phyloP scores from a whole-genome alignment of 2,797 vertebrate genomes.

The Coracias cyanogaster region DNA sequence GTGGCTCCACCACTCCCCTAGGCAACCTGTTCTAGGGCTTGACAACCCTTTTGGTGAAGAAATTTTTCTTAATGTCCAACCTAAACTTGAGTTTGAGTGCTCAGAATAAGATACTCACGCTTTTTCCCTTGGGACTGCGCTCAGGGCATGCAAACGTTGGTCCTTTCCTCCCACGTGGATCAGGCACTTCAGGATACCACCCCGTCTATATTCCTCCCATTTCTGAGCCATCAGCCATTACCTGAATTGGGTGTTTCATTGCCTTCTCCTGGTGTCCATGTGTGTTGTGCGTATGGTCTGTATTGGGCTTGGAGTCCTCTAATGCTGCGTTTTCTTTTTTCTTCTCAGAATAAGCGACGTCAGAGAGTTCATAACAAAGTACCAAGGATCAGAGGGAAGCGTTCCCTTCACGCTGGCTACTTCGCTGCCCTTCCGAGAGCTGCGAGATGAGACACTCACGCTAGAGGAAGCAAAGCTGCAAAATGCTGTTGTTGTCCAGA shows the following conservation, averaged over 20 bases:
- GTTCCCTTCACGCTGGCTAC: conserved; percentile 88
- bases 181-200: background rate
- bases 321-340: background rate
- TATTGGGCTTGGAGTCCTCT: background rate
- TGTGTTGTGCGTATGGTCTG: rapidly evolving
- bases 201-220: background rate
- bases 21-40: background rate
- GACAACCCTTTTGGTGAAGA: background rate
- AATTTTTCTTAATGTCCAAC: background rate
- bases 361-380: conserved; percentile 88
- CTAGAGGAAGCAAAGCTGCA: conserved; percentile 89
- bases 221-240: background rate
- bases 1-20: background rate
- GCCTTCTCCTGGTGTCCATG: background rate
- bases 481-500: conserved; percentile 92
- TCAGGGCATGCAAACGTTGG: background rate
- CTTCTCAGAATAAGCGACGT: conserved; percentile 88
- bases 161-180: background rate
- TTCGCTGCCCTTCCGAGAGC: conserved; percentile 86
- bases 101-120: background rate
- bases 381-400: conserved; percentile 81
- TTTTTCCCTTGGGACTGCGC: background rate
- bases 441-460: conserved; percentile 84
- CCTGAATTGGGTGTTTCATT: background rate
- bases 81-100: background rate